Conservation (phyloP, 2,888 invertebrate genomes). For the Chymomyza fuscimana region DNA sequence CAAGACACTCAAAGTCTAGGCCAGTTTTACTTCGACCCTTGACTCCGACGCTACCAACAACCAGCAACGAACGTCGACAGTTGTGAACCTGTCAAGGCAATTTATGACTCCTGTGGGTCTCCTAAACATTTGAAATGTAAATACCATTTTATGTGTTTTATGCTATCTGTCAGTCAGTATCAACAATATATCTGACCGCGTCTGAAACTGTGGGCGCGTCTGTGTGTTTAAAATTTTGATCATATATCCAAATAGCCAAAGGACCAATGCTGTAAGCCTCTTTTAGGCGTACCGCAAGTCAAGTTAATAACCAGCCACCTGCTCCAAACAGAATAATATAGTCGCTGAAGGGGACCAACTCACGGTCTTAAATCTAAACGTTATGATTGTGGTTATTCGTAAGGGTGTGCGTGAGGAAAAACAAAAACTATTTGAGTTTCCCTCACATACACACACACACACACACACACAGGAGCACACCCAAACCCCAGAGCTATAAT, state of each 20-base stretch:
- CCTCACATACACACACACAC: constrained; percentile 33
- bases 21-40: background rate
- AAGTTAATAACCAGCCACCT: constrained; percentile 47
- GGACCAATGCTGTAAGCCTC: constrained; percentile 23
- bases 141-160: constrained; percentile 25
- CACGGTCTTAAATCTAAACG: constrained; percentile 71
- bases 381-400: constrained; percentile 48
- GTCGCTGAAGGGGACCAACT: constrained; percentile 55
- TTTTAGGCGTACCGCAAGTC: constrained; percentile 28
- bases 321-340: constrained; percentile 47
- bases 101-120: constrained; percentile 48
- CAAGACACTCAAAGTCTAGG: background rate
- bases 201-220: background rate
- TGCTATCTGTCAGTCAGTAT: background rate
- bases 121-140: constrained; percentile 40
- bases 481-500: constrained; percentile 39
- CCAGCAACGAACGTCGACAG: background rate
- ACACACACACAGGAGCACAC: constrained; percentile 9
- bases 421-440: constrained; percentile 20
- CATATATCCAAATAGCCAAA: constrained; percentile 7
- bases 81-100: constrained; percentile 14
- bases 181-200: background rate
- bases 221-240: background rate
- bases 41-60: background rate
- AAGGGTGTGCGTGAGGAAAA: background rate